Conservation (phyloP, 2,113 vertebrate species). For the Sceloporus tristichus region DNA sequence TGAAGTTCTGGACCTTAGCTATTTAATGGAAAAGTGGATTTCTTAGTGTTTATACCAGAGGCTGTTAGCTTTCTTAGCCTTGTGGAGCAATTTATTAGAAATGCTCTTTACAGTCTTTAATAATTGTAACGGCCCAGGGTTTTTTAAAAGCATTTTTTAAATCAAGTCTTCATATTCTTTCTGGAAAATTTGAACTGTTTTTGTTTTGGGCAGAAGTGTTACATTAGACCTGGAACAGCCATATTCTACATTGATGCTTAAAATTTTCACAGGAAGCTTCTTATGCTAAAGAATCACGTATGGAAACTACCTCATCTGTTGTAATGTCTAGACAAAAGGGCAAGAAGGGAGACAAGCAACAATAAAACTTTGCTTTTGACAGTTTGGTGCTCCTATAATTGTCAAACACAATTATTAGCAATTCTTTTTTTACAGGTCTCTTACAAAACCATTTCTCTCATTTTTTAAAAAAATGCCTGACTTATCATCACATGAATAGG, state of each 20-base stretch:
- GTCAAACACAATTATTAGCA: not conserved
- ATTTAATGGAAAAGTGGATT: not conserved
- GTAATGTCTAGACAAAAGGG: not conserved
- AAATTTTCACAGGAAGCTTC: not conserved
- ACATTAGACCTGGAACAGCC: not conserved
- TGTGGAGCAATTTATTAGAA: not conserved
- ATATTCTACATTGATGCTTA: not conserved
- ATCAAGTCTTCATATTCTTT: not conserved
- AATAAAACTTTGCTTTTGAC: constrained; percentile 10
- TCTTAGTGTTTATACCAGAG: not conserved
- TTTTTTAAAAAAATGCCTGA: not conserved
- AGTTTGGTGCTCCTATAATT: rapidly evolving
- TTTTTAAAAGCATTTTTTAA: not conserved
- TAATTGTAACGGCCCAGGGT: not conserved
- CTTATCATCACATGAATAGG: not conserved
- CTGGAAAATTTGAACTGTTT: too few species aligned
- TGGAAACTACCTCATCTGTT: not conserved
- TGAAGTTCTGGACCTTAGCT: too few species aligned
- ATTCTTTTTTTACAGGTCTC: not conserved
- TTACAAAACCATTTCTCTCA: not conserved
- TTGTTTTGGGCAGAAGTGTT: not conserved
- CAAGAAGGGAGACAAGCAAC: constrained; percentile 13
- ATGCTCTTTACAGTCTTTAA: not conserved
- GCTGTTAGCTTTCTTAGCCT: not conserved
- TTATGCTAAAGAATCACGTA: not conserved